Evolutionary conservation across 2,797 vertebrate species (phyloP).

Genomic region (Staurois parvus): DNA sequence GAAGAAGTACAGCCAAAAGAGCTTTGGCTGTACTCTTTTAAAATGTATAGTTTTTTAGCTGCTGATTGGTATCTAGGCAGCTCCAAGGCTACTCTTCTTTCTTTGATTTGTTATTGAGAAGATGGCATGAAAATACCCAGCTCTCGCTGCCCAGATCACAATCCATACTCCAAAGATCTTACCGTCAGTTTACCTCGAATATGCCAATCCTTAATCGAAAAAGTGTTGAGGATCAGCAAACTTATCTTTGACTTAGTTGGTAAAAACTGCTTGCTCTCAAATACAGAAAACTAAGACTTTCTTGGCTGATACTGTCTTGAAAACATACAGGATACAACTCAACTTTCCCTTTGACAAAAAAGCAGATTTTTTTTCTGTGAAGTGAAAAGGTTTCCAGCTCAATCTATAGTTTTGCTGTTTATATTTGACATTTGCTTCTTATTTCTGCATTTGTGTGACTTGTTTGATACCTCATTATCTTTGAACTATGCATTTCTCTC

Average conservation of each 20-base stretch:
- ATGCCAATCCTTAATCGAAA: background rate
- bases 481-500: background rate
- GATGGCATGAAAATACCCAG: background rate
- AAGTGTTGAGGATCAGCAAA: background rate
- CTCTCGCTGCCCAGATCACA: background rate
- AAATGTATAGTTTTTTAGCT: too few relatives aligned
- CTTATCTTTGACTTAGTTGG: background rate
- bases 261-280: background rate
- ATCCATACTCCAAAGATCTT: too few relatives aligned
- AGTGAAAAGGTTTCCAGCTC: background rate
- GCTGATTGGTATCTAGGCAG: too few relatives aligned
- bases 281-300: background rate
- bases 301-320: background rate
- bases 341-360: background rate
- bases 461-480: background rate
- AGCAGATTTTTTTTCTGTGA: background rate
- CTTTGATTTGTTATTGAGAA: background rate
- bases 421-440: background rate
- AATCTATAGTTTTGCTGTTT: background rate
- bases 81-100: background rate
- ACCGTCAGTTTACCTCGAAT: too few relatives aligned
- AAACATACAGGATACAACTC: background rate
- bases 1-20: too few relatives aligned
- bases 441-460: background rate
- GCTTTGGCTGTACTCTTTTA: too few relatives aligned